phyloP scores from a whole-genome alignment of 1,140 invertebrate species.

The Leptestheria dahalacensis region DNA sequence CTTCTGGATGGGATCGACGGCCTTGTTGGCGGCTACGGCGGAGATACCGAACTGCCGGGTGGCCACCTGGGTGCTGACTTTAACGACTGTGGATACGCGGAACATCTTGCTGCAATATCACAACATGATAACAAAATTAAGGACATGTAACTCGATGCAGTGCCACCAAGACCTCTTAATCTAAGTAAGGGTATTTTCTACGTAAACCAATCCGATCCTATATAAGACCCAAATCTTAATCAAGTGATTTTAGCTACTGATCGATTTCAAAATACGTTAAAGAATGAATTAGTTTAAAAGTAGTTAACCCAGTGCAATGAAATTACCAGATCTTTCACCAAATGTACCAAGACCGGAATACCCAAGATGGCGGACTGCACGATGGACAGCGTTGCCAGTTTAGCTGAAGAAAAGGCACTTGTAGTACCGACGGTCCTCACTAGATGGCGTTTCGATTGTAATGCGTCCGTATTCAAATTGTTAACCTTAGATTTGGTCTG shows the following conservation, averaged over 20 bases:
- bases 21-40: conserved; percentile 39
- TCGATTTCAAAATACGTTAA: too few species aligned
- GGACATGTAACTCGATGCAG: background rate
- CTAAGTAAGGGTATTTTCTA: too few species aligned
- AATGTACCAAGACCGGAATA: background rate
- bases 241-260: too few species aligned
- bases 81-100: background rate
- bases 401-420: background rate
- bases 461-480: too few species aligned
- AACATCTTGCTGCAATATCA: background rate
- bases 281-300: too few species aligned
- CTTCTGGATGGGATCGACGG: conserved; percentile 79
- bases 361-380: background rate
- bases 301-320: too few species aligned
- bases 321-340: background rate
- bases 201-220: too few species aligned
- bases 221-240: too few species aligned
- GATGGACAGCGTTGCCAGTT: background rate
- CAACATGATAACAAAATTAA: background rate
- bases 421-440: too few species aligned
- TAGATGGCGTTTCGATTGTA: too few species aligned
- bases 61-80: background rate
- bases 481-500: too few species aligned
- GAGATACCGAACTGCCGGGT: conserved; percentile 18
- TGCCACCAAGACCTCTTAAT: too few species aligned